A percentile compares a stretch with the other conserved stretches of the same genome.
Evolutionary conservation across 2,797 vertebrate species (phyloP).

Genomic region (Rhodeus uyekii): DNA sequence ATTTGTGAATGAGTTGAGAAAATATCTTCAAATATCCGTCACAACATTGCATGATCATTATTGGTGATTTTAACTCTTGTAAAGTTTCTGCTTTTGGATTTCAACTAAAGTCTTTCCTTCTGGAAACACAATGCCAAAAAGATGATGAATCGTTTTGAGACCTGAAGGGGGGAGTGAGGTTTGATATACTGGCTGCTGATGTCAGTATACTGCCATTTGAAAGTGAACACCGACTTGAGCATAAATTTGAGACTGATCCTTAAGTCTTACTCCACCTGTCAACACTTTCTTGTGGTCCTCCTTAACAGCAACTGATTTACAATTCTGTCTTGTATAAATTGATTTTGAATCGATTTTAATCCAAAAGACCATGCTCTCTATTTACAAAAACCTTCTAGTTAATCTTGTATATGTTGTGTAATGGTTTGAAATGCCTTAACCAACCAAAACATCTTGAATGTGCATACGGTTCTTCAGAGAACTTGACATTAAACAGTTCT

Average conservation of each 20-base stretch:
- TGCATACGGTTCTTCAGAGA: neutral
- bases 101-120: neutral
- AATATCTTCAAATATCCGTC: neutral
- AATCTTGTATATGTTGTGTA: neutral
- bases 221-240: slow-evolving; percentile 69
- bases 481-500: neutral
- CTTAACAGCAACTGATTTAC: slow-evolving; percentile 13
- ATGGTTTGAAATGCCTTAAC: neutral
- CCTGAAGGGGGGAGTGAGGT: neutral
- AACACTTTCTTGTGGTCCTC: slow-evolving; percentile 56
- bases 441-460: neutral
- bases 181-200: slow-evolving; percentile 67
- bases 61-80: neutral
- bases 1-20: neutral
- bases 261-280: slow-evolving; percentile 72
- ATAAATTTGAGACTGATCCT: slow-evolving; percentile 67
- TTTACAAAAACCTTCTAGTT: neutral
- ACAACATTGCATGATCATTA: neutral
- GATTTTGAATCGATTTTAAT: no score
- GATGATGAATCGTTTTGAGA: neutral
- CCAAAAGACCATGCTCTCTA: neutral
- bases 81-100: neutral
- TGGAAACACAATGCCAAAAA: neutral
- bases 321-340: no score
- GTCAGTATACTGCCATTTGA: slow-evolving; percentile 51